Base-by-base conservation (phyloP, 1,140 invertebrate species). In the Leptestheria dahalacensis region DNA sequence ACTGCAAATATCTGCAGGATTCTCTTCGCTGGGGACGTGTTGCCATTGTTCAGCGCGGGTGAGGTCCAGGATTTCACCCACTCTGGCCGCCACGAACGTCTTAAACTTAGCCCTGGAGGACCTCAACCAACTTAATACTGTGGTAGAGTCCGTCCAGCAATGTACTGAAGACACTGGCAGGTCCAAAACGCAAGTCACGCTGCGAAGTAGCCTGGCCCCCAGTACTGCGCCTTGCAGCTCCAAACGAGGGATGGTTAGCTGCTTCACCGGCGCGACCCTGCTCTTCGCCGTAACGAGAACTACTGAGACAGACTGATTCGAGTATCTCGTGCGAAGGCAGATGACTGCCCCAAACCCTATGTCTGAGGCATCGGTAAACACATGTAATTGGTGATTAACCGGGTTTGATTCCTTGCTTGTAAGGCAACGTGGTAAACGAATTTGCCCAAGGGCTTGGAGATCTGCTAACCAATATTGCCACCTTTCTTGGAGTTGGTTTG, bases 311-410 rank as follows among this genome's bases (percentile, higher is more conserved):
- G 57, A 24, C 1, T n/a, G 33, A n/a, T 58, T 58, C 2, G 46
- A n/a, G 12, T 46, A 47, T 10, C 20, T 29, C n/a, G 53, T 23
- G 20, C 67, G 52, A 11, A 70, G 25, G 28, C 67, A 70, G 1
- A 61, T 63, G 12, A 66, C 67, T 2, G 69, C 64, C 6, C 61
- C 57, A 48, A 64, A 68, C 3, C 67, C 69, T 11, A 57, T 23
- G 24, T 68, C 62, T 20, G 64, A 66, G 11, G 68, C 68, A 62
- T 71, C 68, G 20, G 57, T 63, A 51, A 69, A 70, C 3, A 65
- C 61, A 25, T 68, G 66, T 4, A 70, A 49, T 55, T 67, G 26
- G 26, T 46, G 18, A 20, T 23, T 25, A 41, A 21, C 29, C 29
- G 11, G 24, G 9, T 54, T 25, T 11, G n/a, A 15, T 11, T 9